phyloP scores from a whole-genome alignment of 2,888 invertebrate genomes.

The Aphidius colemani region DNA sequence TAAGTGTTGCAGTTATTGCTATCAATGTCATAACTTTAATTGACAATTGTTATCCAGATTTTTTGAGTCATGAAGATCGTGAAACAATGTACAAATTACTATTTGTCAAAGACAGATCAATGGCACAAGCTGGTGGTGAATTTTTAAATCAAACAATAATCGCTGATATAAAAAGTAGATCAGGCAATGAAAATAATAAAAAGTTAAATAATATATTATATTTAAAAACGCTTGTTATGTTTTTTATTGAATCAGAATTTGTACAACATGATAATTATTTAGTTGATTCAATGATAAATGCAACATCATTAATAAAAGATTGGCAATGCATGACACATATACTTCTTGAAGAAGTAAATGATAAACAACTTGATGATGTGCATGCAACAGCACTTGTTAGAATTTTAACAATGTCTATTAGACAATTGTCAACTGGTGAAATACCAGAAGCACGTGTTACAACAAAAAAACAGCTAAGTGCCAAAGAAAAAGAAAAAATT shows the following conservation, averaged over 20 bases:
- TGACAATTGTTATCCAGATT: conserved; percentile 90
- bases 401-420: conserved; percentile 97
- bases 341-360: conserved; percentile 87
- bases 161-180: too few relatives aligned
- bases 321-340: conserved; percentile 99
- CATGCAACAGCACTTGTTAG: conserved; percentile 96
- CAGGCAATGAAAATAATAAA: conserved; percentile 70
- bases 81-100: conserved; percentile 99
- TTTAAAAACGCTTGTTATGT: conserved; percentile 92
- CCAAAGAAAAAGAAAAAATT: conserved; percentile 73
- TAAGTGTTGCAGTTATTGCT: conserved; percentile 96
- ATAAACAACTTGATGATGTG: conserved; percentile 91
- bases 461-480: conserved; percentile 73
- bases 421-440: conserved; percentile 94
- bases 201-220: conserved; percentile 90
- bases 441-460: conserved; percentile 91
- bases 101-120: conserved; percentile 93
- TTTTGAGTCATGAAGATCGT: conserved; percentile 96
- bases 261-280: conserved; percentile 98
- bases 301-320: conserved; percentile 98
- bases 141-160: conserved; percentile 97
- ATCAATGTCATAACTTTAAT: conserved; percentile 94
- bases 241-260: conserved; percentile 97
- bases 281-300: conserved; percentile 97
- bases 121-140: conserved; percentile 97